Base-by-base conservation (phyloP, 2,113 vertebrate species). In the Hipposideros armiger region DNA sequence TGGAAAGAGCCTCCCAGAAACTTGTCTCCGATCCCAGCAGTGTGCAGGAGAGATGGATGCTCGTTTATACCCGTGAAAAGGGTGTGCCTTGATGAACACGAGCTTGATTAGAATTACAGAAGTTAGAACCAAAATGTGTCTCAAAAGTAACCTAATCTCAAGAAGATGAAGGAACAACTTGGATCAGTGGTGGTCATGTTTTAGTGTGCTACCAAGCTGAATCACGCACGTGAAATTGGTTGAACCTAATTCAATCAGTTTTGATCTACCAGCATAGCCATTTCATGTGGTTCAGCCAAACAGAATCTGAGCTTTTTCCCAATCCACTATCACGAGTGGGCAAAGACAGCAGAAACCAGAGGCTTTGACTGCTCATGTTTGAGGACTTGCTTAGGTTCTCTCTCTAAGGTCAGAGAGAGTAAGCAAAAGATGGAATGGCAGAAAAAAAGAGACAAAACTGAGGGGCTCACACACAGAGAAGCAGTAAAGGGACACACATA, bases 161-260 rank as follows among this genome's bases (percentile, higher is more conserved):
- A n/a, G 45, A 15, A 70, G 62, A 60, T 66, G 3, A 70, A 58
- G 40, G 74, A 78, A 32, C 22, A 69, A 5, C 40, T 42, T 1
- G 26, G 13, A 70, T 14, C 13, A 9, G 5, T 15, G 32, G 24
- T 76, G 11, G n/a, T 28, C 10, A 52, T 0, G 0, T 10, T 58
- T 83, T n/a, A 20, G 17, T 30, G 40, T 77, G 50, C 54, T 64
- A 6, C 15, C 17, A 52, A 62, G 28, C 19, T 28, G 30, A 81
- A 54, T 69, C 66, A 60, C 2, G 0, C 66, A 60, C 2, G 0
- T 11, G 13, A 70, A 54, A 87, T 20, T 28, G 8, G 14, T 62
- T 58, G 26, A 42, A 5, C 54, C 40, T 77, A 50, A 89, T 47
- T 88, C 28, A 74, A 42, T 76, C 82, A 6, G 20, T 11, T 62